These are phyloP conservation scores for Ceratina japonica DNA, from an alignment of 1,140 invertebrate genomes.

Conservation along the genomic window DNA sequence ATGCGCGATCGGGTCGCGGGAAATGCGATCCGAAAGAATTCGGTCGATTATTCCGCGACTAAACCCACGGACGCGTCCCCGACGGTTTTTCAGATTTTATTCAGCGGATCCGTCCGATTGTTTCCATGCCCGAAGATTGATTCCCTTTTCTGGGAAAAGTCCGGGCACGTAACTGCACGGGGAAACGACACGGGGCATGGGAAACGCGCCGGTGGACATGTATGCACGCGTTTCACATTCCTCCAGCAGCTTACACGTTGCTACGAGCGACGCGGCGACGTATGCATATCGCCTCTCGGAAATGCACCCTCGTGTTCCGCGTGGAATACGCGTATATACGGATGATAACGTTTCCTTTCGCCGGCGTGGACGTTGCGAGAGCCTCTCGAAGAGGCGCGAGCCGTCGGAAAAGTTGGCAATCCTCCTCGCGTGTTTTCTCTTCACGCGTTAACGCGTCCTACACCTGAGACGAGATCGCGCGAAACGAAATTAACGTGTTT, in stretches of 20 bases:
- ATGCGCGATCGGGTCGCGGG: slow-evolving; percentile 32
- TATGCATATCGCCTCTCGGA: slow-evolving; percentile 1
- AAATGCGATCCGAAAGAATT: neutral
- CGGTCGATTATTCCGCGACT: neutral
- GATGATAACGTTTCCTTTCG: slow-evolving; percentile 34
- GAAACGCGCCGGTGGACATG: neutral
- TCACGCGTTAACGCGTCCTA: neutral
- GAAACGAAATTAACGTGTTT: neutral
- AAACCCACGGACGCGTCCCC: too few relatives aligned
- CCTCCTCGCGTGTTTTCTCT: slow-evolving; percentile 15
- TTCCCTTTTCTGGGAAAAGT: neutral
- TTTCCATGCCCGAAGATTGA: too few relatives aligned
- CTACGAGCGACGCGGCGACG: neutral
- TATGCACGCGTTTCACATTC: slow-evolving; percentile 7
- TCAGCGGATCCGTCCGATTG: too few relatives aligned
- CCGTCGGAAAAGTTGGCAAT: slow-evolving; percentile 1
- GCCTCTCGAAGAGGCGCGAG: neutral
- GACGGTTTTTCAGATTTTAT: too few relatives aligned
- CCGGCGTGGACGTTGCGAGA: neutral
- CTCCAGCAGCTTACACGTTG: slow-evolving; percentile 6
- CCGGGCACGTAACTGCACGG: neutral
- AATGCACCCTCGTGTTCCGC: slow-evolving; percentile 33
- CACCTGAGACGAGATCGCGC: neutral
- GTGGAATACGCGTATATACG: slow-evolving; percentile 19
- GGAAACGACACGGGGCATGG: neutral